Evolutionary conservation across 2,888 invertebrate species (phyloP), one percentile per base, ranked within the genome.

Genomic region (Graphium colonna): DNA sequence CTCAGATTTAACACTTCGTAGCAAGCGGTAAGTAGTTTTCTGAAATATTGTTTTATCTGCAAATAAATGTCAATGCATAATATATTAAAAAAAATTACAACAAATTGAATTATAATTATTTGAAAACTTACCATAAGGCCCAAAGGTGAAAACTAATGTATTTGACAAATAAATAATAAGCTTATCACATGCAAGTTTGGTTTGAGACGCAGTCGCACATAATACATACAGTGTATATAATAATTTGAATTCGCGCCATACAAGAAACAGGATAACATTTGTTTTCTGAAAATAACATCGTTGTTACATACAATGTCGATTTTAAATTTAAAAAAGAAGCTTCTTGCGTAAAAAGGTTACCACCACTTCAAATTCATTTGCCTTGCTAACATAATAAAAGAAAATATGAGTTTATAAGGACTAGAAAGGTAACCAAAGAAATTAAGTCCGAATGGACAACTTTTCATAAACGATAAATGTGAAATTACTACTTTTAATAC

Each of bases 171-270:
- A 50, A 18, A 73, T 61, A 0, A 64, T 54, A 0, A 82, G 55
- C 5, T 62, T 53, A 0, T 64, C 62, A 45, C 78, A 77, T 9
- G 75, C 62, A 0, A 40, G 47, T 7, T 69, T 67, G 1, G 73
- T 73, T 1, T 63, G 60, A 0, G 69, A 59, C 0, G 77, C 67
- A 0, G 73, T 68, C 0, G 51, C 54, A 56, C 82, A 81, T 7
- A 81, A 48, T 44, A 59, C 33, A 71, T 72, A 78, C 0, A 82
- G 31, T 0, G 70, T 71, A 54, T 71, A 74, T n/a, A 80, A 52
- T 0, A 71, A 64, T 43, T 71, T 77, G 0, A 71, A 7, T 48
- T 77, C 75, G 0, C 81, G 76, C 74, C 76, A 81, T 1, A 71
- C 18, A 0, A 83, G 47, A 42, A 69, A 79, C 0, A 67, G 5